Percentiles rank a stretch among this genome's conserved stretches.
These are phyloP conservation scores for Fistularia commersonii DNA, from an alignment of 2,797 vertebrate genomes.

Conservation along the genomic window DNA sequence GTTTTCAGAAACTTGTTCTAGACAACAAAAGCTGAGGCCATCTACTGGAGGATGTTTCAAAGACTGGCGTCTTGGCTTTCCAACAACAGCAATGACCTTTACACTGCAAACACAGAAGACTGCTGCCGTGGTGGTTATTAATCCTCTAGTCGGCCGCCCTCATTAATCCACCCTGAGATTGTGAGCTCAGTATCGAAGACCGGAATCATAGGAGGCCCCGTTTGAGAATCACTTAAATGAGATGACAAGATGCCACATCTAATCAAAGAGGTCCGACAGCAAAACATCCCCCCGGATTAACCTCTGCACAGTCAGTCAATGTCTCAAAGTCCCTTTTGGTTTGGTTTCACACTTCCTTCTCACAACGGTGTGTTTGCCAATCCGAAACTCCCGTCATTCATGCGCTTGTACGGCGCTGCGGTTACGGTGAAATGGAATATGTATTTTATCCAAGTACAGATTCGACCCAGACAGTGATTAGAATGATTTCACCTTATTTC, in stretches of 20 bases:
- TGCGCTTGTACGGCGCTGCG: no score
- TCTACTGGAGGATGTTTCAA: slow-evolving; percentile 27
- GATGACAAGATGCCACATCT: slow-evolving; percentile 28
- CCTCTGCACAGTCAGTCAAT: not conserved
- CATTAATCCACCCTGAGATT: slow-evolving; percentile 31
- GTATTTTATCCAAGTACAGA: no score
- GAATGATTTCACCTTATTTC: slow-evolving; percentile 7
- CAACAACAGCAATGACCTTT: slow-evolving; percentile 49
- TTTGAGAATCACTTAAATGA: slow-evolving; percentile 6
- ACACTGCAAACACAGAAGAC: slow-evolving; percentile 26
- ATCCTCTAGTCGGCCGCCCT: slow-evolving; percentile 25
- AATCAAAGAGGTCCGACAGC: slow-evolving; percentile 12
- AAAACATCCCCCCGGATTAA: slow-evolving; percentile 13
- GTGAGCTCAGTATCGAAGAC: slow-evolving; percentile 11
- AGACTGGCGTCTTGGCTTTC: slow-evolving; percentile 12
- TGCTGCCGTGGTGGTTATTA: slow-evolving; percentile 24
- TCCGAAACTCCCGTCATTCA: no score
- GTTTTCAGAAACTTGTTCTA: slow-evolving; percentile 45
- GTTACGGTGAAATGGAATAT: no score
- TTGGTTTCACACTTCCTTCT: not conserved
- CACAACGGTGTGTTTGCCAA: no score
- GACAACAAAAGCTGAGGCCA: slow-evolving; percentile 29
- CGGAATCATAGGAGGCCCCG: slow-evolving; percentile 3
- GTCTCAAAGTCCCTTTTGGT: not conserved
- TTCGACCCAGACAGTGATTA: no score